These are phyloP conservation scores for Metallyticus violacea DNA, from an alignment of 2,888 invertebrate species.

Conservation along the genomic window DNA sequence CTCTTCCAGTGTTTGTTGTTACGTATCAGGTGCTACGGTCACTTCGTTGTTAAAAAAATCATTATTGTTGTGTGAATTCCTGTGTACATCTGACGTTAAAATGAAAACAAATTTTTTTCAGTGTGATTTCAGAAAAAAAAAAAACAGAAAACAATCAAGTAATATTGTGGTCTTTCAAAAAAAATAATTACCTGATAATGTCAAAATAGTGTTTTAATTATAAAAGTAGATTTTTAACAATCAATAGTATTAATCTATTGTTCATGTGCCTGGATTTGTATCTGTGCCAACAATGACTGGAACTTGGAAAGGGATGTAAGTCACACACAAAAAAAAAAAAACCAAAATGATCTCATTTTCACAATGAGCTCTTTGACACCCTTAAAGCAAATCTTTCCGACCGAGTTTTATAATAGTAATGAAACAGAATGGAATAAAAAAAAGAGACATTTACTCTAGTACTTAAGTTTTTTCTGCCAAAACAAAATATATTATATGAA, in stretches of 20 bases:
- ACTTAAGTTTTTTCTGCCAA: slow-evolving; percentile 35
- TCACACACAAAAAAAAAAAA: neutral
- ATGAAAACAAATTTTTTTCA: slow-evolving; percentile 28
- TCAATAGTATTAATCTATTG: slow-evolving; percentile 36
- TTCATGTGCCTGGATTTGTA: slow-evolving; percentile 37
- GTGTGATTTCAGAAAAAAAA: slow-evolving; percentile 34
- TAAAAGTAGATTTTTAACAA: slow-evolving; percentile 37
- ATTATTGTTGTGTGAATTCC: slow-evolving; percentile 36
- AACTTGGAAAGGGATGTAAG: slow-evolving; percentile 22
- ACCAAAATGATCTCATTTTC: slow-evolving; percentile 30
- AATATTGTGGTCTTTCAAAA: slow-evolving; percentile 37
- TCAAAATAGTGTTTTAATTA: slow-evolving; percentile 35
- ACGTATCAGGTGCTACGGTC: slow-evolving; percentile 35
- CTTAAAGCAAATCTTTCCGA: slow-evolving; percentile 24
- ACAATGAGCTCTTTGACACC: slow-evolving; percentile 23
- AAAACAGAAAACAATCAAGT: slow-evolving; percentile 36
- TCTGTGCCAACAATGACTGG: slow-evolving; percentile 35
- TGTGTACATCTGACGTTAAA: slow-evolving; percentile 34
- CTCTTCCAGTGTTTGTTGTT: slow-evolving; percentile 35
- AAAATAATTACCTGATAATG: slow-evolving; percentile 35
- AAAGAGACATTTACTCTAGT: slow-evolving; percentile 28
- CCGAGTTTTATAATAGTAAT: slow-evolving; percentile 27
- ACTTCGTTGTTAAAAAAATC: slow-evolving; percentile 35
- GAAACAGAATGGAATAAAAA: neutral
- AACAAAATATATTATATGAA: neutral